phyloP scores from a whole-genome alignment of 2,888 invertebrate genomes.

The Isotomurus palustris region DNA sequence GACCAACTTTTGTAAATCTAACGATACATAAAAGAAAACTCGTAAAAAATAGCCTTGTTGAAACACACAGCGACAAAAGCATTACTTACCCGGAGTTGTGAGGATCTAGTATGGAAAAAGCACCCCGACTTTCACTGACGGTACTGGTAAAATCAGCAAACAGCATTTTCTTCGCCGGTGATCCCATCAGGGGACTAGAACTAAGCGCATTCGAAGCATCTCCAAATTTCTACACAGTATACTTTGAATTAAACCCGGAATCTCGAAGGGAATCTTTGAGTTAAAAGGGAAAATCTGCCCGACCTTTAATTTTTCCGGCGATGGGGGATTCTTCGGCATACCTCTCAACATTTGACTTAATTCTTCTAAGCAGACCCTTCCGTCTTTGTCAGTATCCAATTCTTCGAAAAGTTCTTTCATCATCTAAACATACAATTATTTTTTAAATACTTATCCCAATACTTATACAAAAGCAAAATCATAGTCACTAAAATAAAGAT shows the following conservation, averaged over 20 bases:
- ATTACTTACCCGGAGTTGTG: constrained; percentile 26
- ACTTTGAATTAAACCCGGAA: no score
- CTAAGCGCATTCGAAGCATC: no score
- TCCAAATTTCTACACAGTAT: no score
- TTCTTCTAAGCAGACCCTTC: constrained; percentile 52
- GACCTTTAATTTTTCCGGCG: constrained; percentile 30
- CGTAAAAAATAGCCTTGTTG: not conserved
- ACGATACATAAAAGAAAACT: not conserved
- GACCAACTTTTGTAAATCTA: constrained; percentile 33
- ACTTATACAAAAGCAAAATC: not conserved
- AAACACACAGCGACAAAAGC: not conserved
- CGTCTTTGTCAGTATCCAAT: constrained; percentile 60
- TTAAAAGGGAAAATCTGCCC: constrained; percentile 1
- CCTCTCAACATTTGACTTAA: constrained; percentile 47
- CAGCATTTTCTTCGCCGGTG: no score
- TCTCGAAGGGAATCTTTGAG: no score
- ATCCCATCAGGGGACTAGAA: no score
- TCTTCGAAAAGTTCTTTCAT: constrained; percentile 58
- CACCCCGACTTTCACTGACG: constrained; percentile 21
- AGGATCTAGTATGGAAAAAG: constrained; percentile 36
- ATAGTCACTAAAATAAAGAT: not conserved
- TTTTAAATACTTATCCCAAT: not conserved
- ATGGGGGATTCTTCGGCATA: constrained; percentile 37
- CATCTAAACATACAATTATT: constrained; percentile 24
- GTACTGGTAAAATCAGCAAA: not conserved